Conservation (phyloP, 2,797 vertebrate species). For the Oreochromis mossambicus region DNA sequence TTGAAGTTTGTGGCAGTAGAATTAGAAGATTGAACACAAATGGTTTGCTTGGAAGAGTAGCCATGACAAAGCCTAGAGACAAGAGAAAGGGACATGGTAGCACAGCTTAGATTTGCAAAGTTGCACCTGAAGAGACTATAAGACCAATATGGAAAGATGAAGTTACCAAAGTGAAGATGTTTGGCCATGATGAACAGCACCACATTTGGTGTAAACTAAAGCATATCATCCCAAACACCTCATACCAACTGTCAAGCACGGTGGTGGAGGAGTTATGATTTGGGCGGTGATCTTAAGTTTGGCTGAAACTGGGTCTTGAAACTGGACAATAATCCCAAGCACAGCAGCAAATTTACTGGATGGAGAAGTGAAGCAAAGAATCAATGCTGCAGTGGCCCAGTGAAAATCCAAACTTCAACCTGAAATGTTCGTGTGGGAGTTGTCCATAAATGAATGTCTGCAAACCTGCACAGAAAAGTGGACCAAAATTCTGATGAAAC, state of each 20-base stretch:
- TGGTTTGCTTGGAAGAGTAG: not conserved
- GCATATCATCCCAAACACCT: not conserved
- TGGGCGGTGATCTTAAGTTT: not conserved
- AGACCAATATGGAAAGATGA: not conserved
- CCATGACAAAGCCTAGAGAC: not conserved
- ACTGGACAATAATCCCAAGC: not conserved
- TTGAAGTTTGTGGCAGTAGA: not conserved
- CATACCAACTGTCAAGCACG: not conserved
- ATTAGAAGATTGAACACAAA: not conserved
- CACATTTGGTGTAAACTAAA: not conserved
- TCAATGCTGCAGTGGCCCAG: not conserved
- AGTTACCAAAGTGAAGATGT: not conserved
- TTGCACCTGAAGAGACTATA: not conserved
- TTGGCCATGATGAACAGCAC: not conserved
- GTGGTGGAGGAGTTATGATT: not conserved
- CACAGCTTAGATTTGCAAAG: not conserved
- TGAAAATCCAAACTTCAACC: not conserved
- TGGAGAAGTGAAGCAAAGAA: not conserved
- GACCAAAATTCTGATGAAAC: not conserved
- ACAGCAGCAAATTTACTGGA: not conserved
- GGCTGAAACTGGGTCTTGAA: not conserved
- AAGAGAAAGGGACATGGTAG: not conserved
- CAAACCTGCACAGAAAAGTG: not conserved
- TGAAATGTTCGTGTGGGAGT: not conserved
- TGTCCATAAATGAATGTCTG: not conserved